Percentiles rank a stretch among this genome's conserved stretches.
These are phyloP conservation scores for Muscidifurax raptorellus DNA, from an alignment of 1,140 invertebrate species.

Conservation along the genomic window DNA sequence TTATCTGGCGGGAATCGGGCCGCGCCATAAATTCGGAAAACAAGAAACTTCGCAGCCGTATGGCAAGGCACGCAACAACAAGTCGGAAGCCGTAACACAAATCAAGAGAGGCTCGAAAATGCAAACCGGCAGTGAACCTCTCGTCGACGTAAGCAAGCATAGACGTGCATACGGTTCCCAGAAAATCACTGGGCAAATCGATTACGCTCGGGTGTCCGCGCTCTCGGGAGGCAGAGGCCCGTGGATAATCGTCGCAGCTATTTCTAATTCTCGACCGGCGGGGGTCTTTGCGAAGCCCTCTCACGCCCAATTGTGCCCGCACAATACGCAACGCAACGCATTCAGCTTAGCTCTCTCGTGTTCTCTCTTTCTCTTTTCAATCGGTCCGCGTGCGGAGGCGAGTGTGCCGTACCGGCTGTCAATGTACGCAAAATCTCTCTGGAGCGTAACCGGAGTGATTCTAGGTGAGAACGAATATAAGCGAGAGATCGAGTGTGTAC, in stretches of 20 bases:
- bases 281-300: slow-evolving; percentile 7
- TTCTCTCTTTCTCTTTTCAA: slow-evolving; percentile 10
- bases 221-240: slow-evolving; percentile 14
- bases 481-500: background rate
- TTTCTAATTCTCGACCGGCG: slow-evolving; percentile 35
- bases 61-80: background rate
- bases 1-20: background rate
- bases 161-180: background rate
- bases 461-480: too few relatives aligned
- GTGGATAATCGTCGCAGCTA: slow-evolving; percentile 46
- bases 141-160: background rate
- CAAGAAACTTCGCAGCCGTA: background rate
- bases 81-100: background rate
- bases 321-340: slow-evolving; percentile 47
- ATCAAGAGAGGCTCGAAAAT: background rate
- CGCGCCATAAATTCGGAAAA: background rate
- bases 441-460: too few relatives aligned
- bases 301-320: slow-evolving; percentile 55
- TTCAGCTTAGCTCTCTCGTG: background rate
- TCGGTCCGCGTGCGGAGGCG: background rate
- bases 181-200: slow-evolving; percentile 33
- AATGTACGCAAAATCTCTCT: background rate
- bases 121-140: background rate
- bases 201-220: slow-evolving; percentile 11
- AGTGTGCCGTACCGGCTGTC: background rate